Conservation (phyloP, 2,797 vertebrate genomes). For the Rhinogobio ventralis region DNA sequence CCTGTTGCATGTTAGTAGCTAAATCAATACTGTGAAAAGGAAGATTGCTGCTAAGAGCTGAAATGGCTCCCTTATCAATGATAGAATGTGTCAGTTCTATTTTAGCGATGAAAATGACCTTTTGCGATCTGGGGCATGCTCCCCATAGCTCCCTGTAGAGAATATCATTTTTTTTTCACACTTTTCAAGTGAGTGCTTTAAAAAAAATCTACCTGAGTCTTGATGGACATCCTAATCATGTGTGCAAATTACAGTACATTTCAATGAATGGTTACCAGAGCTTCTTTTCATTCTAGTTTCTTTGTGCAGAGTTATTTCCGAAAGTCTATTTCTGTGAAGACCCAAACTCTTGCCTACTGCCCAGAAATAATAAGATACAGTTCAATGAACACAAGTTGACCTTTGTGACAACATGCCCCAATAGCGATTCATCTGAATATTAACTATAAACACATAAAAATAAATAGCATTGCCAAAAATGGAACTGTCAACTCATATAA, state of each 20-base stretch:
- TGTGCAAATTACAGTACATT: neutral
- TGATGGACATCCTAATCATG: neutral
- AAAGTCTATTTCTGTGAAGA: neutral
- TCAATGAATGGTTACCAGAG: neutral
- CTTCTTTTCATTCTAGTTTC: neutral
- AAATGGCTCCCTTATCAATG: conserved; percentile 21
- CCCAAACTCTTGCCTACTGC: neutral
- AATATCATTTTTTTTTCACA: conserved; percentile 38
- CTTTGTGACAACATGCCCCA: conserved; percentile 11
- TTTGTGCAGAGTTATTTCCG: neutral
- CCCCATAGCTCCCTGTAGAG: conserved; percentile 9
- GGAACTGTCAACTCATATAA: conserved; percentile 2
- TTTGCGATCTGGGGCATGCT: conserved; percentile 43
- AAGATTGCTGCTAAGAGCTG: conserved; percentile 2
- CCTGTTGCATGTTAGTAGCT: conserved; percentile 34
- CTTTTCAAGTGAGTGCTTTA: conserved; percentile 18
- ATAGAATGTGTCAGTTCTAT: conserved; percentile 26
- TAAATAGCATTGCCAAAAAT: neutral
- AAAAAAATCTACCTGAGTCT: neutral
- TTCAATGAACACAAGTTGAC: neutral
- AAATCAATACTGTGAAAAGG: conserved; percentile 51
- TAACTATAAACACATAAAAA: conserved; percentile 2
- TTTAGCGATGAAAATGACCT: conserved; percentile 44
- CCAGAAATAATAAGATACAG: neutral
- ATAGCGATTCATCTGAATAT: neutral